Percentiles rank a stretch among this genome's conserved stretches.
These are phyloP conservation scores for Reticulitermes lucifugus DNA, from an alignment of 2,888 invertebrate genomes.

Conservation along the genomic window DNA sequence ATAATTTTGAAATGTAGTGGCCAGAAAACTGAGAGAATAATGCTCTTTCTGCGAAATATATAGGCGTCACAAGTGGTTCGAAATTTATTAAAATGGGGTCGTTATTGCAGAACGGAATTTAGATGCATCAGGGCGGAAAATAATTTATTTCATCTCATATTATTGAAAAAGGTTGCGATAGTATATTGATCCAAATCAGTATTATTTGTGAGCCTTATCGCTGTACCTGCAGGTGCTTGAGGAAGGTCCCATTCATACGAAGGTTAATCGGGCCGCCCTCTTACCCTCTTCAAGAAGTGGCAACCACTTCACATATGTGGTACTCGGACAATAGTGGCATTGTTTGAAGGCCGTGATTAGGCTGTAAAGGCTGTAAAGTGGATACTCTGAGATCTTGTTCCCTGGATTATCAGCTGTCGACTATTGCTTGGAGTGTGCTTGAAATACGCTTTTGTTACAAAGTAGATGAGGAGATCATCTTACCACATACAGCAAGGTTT, in stretches of 20 bases:
- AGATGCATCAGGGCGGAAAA: too few relatives aligned
- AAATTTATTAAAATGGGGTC: too few relatives aligned
- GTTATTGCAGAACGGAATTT: too few relatives aligned
- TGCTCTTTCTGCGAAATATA: too few relatives aligned
- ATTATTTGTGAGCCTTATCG: background rate
- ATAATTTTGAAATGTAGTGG: too few relatives aligned
- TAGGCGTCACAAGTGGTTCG: too few relatives aligned
- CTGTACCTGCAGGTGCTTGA: background rate
- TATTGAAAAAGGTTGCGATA: too few relatives aligned
- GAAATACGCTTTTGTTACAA: too few relatives aligned
- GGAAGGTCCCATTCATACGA: background rate
- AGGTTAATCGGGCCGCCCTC: background rate
- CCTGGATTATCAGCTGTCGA: background rate
- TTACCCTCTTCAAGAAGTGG: background rate
- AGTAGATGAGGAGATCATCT: too few relatives aligned
- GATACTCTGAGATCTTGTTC: background rate
- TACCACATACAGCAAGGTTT: too few relatives aligned
- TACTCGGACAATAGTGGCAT: background rate
- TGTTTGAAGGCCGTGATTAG: background rate
- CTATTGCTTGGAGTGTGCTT: background rate
- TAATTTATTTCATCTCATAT: too few relatives aligned
- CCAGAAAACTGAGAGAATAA: too few relatives aligned
- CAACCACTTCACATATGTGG: background rate
- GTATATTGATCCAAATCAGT: background rate
- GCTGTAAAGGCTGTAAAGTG: background rate